Evolutionary conservation across 1,140 invertebrate species (phyloP).

Genomic region (Druon quercuslanigerum): DNA sequence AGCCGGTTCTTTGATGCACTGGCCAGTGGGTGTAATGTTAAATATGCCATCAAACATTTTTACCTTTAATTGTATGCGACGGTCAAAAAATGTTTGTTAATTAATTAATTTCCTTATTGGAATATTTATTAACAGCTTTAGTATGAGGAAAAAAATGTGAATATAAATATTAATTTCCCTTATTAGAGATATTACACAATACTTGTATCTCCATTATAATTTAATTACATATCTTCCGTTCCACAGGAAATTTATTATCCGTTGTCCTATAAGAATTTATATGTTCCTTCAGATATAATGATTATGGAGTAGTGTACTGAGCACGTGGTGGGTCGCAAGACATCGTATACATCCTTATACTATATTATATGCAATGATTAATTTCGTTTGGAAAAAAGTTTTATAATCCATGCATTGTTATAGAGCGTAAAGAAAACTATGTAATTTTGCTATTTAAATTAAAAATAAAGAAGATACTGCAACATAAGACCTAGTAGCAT

Average conservation of each 20-base stretch:
- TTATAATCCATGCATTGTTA: too few species aligned
- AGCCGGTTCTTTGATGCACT: too few species aligned
- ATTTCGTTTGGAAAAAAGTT: background rate
- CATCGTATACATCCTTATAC: background rate
- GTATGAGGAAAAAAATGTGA: too few species aligned
- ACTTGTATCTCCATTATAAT: constrained; percentile 8
- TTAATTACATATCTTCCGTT: constrained; percentile 23
- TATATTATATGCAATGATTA: background rate
- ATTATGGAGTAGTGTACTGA: background rate
- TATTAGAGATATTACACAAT: background rate
- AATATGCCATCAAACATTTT: background rate
- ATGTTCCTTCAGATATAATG: background rate
- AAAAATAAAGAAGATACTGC: too few species aligned
- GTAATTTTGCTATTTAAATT: too few species aligned
- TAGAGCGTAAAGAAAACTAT: too few species aligned
- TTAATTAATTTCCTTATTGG: background rate
- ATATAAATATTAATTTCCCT: constrained; percentile 10
- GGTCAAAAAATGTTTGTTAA: background rate
- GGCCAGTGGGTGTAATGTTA: too few species aligned
- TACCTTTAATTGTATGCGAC: background rate
- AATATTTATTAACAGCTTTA: background rate
- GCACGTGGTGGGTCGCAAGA: constrained; percentile 9
- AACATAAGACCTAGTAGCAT: too few species aligned
- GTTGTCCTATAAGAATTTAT: constrained; percentile 12
- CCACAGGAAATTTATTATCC: constrained; percentile 23